Base-by-base conservation (phyloP, 2,113 vertebrate genomes). In the Oryzias celebensis region DNA sequence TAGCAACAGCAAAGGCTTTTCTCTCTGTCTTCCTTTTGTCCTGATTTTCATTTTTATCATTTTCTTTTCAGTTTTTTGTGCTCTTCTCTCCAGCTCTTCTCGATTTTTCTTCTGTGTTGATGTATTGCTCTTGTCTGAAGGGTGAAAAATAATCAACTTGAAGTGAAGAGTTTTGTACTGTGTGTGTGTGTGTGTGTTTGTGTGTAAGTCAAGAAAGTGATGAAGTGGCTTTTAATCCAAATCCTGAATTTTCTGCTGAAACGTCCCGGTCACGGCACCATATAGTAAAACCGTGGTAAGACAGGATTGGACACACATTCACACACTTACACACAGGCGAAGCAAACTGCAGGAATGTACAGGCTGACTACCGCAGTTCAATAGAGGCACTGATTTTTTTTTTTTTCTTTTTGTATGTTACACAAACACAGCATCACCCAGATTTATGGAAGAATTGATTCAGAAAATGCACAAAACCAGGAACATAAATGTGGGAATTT, bases 111-210 rank as follows among this genome's bases (percentile, higher is more conserved):
- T 71, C 66, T 20, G 63, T 47, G 54, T 75, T 86, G 74, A 81
- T 84, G 78, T 82, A 88, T 90, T 86, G 81, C 87, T 78, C 83
- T 81, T 86, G 81, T 90, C 85, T 85, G 69, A 88, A 81, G 77
- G 78, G 71, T 87, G 83, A 82, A 88, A 90, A 86, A 88, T 86
- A 85, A 90, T 86, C 81, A 83, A 85, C 85, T 90, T 85, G 82
- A 85, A 86, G 76, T 81, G 79, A 77, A 83, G 85, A 75, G 75
- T 74, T 57, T 73, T 62, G 69, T 10, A n/a, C 42, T 55, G 26
- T 50, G 43, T 48, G 41, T 24, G 23, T 45, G 55, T 52, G 60
- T 46, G 56, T 14, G 44, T 24, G 58, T 45, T 52, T 56, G 42
- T 59, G 62, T 59, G 75, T 52, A 68, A 70, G 47, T 74, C 65